phyloP scores from a whole-genome alignment of 2,113 vertebrate species.

The Isurus oxyrinchus region DNA sequence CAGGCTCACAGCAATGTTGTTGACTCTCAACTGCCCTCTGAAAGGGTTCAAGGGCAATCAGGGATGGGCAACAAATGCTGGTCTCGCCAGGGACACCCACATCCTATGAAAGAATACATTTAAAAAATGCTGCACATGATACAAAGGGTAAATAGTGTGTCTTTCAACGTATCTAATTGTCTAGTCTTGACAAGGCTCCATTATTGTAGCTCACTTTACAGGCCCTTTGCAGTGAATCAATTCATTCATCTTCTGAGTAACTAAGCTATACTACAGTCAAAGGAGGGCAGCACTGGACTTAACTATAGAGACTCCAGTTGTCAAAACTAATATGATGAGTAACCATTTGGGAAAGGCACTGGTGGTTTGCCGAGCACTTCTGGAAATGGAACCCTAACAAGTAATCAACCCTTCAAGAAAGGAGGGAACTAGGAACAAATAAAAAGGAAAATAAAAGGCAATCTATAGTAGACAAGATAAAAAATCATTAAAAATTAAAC shows the following conservation, averaged over 20 bases:
- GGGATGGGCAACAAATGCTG: too few relatives aligned
- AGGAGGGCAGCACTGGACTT: neutral
- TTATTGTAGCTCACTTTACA: neutral
- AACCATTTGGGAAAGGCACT: neutral
- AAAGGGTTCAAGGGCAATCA: too few relatives aligned
- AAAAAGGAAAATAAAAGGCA: neutral
- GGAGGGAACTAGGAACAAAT: neutral
- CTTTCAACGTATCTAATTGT: neutral
- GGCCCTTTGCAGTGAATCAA: neutral
- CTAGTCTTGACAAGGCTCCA: neutral
- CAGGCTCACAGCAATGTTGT: too few relatives aligned
- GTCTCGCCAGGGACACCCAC: too few relatives aligned
- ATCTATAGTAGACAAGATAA: neutral
- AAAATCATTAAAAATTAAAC: neutral
- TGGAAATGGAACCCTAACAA: neutral
- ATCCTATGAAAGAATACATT: too few relatives aligned
- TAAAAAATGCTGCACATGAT: neutral
- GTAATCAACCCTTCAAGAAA: neutral
- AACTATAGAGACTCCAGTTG: neutral
- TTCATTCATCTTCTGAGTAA: neutral
- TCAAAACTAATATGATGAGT: neutral
- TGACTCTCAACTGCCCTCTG: too few relatives aligned
- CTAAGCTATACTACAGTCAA: neutral
- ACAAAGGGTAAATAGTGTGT: neutral
- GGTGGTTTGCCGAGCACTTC: neutral